phyloP scores from a whole-genome alignment of 2,888 invertebrate species.

The Metacarcinus magister region DNA sequence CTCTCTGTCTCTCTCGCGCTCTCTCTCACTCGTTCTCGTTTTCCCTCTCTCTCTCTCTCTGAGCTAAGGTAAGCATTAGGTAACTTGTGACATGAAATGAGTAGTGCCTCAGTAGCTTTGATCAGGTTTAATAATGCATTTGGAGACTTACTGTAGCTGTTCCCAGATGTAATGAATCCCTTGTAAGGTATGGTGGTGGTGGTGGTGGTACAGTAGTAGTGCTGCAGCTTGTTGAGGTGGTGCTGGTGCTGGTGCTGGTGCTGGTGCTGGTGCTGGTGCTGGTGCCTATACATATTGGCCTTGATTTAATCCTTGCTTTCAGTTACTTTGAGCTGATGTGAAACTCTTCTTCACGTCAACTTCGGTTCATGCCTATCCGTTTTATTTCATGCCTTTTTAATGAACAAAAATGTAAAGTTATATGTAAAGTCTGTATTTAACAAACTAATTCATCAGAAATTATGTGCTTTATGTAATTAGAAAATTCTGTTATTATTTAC shows the following conservation, averaged over 20 bases:
- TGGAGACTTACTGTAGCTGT: background rate
- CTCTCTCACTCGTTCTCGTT: too few relatives aligned
- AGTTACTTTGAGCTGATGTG: conserved; percentile 48
- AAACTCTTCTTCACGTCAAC: conserved; percentile 10
- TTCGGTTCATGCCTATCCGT: background rate
- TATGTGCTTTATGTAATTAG: too few relatives aligned
- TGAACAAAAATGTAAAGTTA: too few relatives aligned
- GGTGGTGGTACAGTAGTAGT: too few relatives aligned
- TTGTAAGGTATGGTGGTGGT: conserved; percentile 37
- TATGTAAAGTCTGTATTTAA: too few relatives aligned
- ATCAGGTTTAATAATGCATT: conserved; percentile 47
- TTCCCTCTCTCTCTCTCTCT: background rate
- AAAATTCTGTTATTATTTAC: too few relatives aligned
- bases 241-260: conserved; percentile 49
- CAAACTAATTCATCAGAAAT: too few relatives aligned
- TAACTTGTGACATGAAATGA: conserved; percentile 26
- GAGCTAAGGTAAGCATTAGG: background rate
- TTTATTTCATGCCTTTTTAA: conserved; percentile 32
- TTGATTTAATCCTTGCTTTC: conserved; percentile 55
- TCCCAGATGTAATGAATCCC: conserved; percentile 37
- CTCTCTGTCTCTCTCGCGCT: too few relatives aligned
- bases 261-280: conserved; percentile 43
- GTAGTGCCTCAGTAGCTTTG: background rate
- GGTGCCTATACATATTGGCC: conserved; percentile 33
- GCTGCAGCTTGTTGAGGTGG: too few relatives aligned